These are phyloP conservation scores for Helostoma temminkii DNA, from an alignment of 2,797 vertebrate species.

Conservation along the genomic window DNA sequence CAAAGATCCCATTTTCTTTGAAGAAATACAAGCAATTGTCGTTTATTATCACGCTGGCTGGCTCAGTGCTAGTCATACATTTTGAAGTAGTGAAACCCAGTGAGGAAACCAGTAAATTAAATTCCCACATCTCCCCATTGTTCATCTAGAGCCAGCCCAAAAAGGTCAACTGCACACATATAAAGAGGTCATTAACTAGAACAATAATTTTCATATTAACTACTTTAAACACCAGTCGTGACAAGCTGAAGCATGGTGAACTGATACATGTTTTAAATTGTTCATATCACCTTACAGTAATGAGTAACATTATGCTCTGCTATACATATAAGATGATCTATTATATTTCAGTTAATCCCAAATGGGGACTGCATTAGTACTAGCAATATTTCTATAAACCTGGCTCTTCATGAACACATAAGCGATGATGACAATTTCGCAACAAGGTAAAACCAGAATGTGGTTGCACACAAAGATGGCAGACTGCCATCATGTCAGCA, in stretches of 20 bases:
- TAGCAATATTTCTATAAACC: constrained; percentile 21
- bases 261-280: not conserved
- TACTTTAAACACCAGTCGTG: not conserved
- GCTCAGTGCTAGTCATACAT: constrained; percentile 20
- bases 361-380: not conserved
- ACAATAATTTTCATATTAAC: not conserved
- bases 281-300: constrained; percentile 3
- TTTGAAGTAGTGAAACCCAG: constrained; percentile 33
- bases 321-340: constrained; percentile 25
- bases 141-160: constrained; percentile 11
- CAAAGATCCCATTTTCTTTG: constrained; percentile 33
- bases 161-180: constrained; percentile 1
- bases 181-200: not conserved
- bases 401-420: constrained; percentile 13
- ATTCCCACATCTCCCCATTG: not conserved
- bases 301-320: not conserved
- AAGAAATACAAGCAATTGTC: constrained; percentile 29
- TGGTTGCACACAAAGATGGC: too few species aligned
- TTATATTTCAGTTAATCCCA: constrained; percentile 34
- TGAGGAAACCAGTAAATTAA: not conserved
- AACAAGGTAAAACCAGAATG: not conserved
- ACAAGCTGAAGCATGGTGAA: not conserved
- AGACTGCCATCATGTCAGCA: too few species aligned
- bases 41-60: constrained; percentile 22
- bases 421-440: constrained; percentile 4